A percentile compares a stretch with the other conserved stretches of the same genome.
Evolutionary conservation across 2,113 vertebrate genomes (phyloP).

Genomic region (Engystomops pustulosus): DNA sequence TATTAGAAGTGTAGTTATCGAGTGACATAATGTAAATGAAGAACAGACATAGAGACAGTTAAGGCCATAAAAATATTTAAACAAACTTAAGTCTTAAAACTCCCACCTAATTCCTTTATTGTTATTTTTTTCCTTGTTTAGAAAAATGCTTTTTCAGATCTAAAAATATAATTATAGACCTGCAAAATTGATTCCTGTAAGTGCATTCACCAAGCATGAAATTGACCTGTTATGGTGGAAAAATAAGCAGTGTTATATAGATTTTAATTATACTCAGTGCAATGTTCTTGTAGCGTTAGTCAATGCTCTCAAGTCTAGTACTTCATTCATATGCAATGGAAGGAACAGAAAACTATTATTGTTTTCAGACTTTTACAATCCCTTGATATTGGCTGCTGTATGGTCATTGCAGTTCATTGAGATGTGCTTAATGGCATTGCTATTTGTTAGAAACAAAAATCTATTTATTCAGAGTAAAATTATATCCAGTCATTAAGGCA

Average conservation of each 20-base stretch:
- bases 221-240: constrained; percentile 22
- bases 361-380: background rate
- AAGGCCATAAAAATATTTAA: constrained; percentile 65
- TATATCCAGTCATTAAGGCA: background rate
- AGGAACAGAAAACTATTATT: constrained; percentile 28
- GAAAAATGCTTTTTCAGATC: background rate
- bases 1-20: constrained; percentile 65
- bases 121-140: constrained; percentile 51
- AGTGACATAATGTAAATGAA: constrained; percentile 67
- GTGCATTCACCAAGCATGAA: constrained; percentile 10
- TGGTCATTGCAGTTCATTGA: background rate
- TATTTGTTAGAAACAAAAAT: constrained; percentile 22
- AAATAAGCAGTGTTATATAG: background rate
- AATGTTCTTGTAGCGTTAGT: constrained; percentile 6
- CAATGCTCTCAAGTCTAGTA: background rate
- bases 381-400: background rate
- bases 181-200: background rate
- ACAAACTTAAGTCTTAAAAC: constrained; percentile 23
- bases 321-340: background rate
- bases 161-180: constrained; percentile 26
- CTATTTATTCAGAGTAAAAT: constrained; percentile 10
- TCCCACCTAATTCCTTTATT: constrained; percentile 48
- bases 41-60: constrained; percentile 62
- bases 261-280: constrained; percentile 35
- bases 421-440: constrained; percentile 30